Evolutionary conservation across 2,113 vertebrate genomes (phyloP), one percentile per base, ranked within the genome.

Genomic region (Lophius piscatorius): DNA sequence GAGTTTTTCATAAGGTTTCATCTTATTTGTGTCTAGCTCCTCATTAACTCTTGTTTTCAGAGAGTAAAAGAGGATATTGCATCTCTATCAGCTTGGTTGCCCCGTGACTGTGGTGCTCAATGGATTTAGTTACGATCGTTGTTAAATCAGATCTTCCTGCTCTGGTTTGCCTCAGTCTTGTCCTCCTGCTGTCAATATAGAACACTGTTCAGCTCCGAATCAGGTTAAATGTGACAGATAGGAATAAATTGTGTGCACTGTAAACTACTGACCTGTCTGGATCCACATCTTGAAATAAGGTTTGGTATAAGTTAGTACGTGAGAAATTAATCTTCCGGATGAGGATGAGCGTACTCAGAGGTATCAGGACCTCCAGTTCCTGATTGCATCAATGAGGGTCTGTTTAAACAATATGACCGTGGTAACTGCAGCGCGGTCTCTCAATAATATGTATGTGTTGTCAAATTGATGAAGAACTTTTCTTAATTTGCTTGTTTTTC

Each of bases 151-250:
- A 58, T 62, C 35, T 22, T 70, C 78, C 64, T 58, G 80, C 46
- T 81, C 87, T 87, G 84, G 45, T 74, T 86, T 76, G 39, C 49
- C 44, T 87, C 80, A 81, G 1, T 54, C 34, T 9, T 5, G 31
- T 55, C 22, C 54, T 11, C 18, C 47, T 55, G 46, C 56, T 69
- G 71, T 70, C 77, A 57, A 24, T 69, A 69, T 33, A 42, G 48
- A 63, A 8, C 46, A 2, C 16, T 34, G 17, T 29, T 6, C 14
- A 59, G 13, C 24, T 44, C 40, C 39, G 24, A 55, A 86, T 75
- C 55, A 5, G 50, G 38, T 87, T 82, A 81, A 2, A 49, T n/a
- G 46, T 33, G 72, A 64, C 49, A 31, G 47, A 41, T 48, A 70
- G 63, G 23, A 69, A 70, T 40, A 36, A 10, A 39, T 50, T 10